Conservation (phyloP, 1,140 invertebrate genomes). For the Schlechtendalia chinensis region DNA sequence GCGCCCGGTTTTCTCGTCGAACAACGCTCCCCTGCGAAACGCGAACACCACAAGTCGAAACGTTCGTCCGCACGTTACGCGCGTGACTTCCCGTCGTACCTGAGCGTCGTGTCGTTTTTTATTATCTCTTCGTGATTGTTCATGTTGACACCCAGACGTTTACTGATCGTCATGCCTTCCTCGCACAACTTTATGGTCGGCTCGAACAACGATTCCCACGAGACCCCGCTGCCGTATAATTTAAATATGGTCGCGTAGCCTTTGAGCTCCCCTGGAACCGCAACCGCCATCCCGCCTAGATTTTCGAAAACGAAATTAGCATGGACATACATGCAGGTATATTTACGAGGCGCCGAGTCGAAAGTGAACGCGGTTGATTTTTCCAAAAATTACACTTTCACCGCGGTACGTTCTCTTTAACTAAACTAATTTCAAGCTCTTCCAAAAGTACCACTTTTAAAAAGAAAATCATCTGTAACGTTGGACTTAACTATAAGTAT, state of each 20-base stretch:
- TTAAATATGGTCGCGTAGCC: conserved; percentile 81
- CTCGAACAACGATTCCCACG: conserved; percentile 76
- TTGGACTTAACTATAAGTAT: too few relatives aligned
- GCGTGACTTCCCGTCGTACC: conserved; percentile 7
- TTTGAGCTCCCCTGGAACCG: conserved; percentile 84
- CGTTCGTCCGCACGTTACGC: too few relatives aligned
- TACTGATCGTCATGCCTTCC: conserved; percentile 68
- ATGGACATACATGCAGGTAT: too few relatives aligned
- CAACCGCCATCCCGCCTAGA: conserved; percentile 72
- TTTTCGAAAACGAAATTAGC: background rate
- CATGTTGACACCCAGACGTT: conserved; percentile 58
- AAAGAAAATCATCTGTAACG: too few relatives aligned
- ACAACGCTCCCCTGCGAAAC: background rate
- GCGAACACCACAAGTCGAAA: too few relatives aligned
- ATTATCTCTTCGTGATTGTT: conserved; percentile 51
- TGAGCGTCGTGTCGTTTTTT: conserved; percentile 18
- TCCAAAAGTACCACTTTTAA: too few relatives aligned
- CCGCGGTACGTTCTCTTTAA: too few relatives aligned
- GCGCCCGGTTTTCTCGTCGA: background rate
- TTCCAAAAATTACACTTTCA: too few relatives aligned
- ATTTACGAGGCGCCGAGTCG: too few relatives aligned
- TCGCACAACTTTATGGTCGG: conserved; percentile 75
- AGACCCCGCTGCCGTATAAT: conserved; percentile 68
- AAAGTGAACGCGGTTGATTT: too few relatives aligned
- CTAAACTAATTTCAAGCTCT: too few relatives aligned